These are phyloP conservation scores for Pygoscelis antarcticus DNA, from an alignment of 2,113 vertebrate genomes.

Conservation along the genomic window DNA sequence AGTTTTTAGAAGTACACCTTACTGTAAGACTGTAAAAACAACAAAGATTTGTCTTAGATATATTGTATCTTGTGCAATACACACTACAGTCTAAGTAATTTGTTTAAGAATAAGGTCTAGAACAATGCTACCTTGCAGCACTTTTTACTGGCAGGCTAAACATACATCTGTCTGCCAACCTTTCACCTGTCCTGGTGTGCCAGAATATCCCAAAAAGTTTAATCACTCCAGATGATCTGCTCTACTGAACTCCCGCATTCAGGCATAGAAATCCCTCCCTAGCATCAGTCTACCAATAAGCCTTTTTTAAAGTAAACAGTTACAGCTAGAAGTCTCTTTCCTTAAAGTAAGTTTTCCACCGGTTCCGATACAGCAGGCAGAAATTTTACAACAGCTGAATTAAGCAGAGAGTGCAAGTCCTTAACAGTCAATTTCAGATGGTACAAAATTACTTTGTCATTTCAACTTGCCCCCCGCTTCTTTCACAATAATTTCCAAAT, in stretches of 20 bases:
- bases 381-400: neutral
- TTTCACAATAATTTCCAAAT: neutral
- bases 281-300: neutral
- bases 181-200: neutral
- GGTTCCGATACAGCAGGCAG: neutral
- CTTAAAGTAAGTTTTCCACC: neutral
- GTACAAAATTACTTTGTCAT: neutral
- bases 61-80: neutral
- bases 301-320: neutral
- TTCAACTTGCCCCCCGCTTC: neutral
- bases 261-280: neutral
- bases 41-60: neutral
- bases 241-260: neutral
- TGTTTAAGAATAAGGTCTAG: neutral
- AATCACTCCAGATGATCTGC: neutral
- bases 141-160: neutral
- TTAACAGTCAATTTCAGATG: neutral
- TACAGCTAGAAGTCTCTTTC: neutral
- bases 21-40: neutral
- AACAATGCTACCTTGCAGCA: neutral
- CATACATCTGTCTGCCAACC: neutral
- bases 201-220: neutral
- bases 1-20: neutral
- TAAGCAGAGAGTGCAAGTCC: neutral
- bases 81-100: neutral